Percentiles rank a stretch among this genome's conserved stretches.
These are phyloP conservation scores for Lycaon pictus DNA, from an alignment of 2,113 vertebrate species.

Conservation along the genomic window DNA sequence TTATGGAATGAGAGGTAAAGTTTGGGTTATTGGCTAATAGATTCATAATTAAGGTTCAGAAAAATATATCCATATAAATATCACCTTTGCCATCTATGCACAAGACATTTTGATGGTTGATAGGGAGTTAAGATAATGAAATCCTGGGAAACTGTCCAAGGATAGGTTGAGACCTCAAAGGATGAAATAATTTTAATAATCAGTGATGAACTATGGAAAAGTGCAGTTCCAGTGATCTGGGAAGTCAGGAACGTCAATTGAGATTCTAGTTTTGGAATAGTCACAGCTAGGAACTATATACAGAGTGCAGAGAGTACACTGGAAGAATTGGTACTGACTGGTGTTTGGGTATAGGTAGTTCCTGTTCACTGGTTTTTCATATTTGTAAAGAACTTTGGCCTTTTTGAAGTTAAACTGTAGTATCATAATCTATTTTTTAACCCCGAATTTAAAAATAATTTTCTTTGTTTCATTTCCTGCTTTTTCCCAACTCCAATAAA, in stretches of 20 bases:
- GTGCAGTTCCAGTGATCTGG: neutral
- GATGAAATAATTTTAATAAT: neutral
- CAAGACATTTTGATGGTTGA: neutral
- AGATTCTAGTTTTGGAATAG: neutral
- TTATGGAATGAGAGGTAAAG: neutral
- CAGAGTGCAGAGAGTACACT: neutral
- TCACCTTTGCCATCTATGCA: neutral
- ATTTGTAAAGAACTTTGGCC: neutral
- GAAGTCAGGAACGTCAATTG: neutral
- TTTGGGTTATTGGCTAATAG: neutral
- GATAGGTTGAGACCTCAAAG: neutral
- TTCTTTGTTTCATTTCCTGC: neutral
- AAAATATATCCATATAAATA: neutral
- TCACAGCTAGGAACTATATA: neutral
- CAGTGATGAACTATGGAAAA: neutral
- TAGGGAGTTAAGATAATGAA: neutral
- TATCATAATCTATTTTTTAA: neutral
- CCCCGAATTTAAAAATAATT: neutral
- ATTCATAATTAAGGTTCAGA: neutral
- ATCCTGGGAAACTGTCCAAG: neutral
- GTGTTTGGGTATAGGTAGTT: neutral
- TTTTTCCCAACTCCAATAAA: neutral
- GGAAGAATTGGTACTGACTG: neutral
- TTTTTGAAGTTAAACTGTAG: neutral
- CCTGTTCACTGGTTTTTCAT: slow-evolving; percentile 18